Base-by-base conservation (phyloP, 2,113 vertebrate genomes). In the Choloepus hoffmanni region DNA sequence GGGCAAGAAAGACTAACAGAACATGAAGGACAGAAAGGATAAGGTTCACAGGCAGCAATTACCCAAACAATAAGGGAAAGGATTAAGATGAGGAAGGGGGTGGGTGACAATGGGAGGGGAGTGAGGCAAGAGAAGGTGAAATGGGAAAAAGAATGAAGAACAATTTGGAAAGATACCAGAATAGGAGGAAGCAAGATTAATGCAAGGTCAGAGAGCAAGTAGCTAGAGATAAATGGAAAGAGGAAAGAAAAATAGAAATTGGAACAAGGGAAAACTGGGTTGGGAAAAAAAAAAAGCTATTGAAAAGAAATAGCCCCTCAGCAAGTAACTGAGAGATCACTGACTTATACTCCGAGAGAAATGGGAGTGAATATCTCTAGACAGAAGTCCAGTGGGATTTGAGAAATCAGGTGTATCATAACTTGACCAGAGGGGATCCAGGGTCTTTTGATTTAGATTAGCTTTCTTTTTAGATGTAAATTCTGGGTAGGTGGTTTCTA, bases 1-100 rank as follows among this genome's bases (percentile, higher is more conserved):
- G n/a, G 68, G 60, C 89, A 97, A 88, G 58, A 89, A 85, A 91
- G 82, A 83, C 82, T 92, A 89, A 94, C 58, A 89, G 67, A 89
- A 70, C n/a, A 1, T 1, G 28, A 79, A 74, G 82, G 68, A 65
- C 30, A 91, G 67, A 76, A 45, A 88, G 53, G 58, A 68, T 92
- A 65, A 92, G 24, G 18, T 45, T 16, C 15, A 1, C 3, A 33
- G 33, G 3, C 5, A 5, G 62, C 73, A 78, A 48, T 33, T 48
- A 36, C 77, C 85, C 53, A 67, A 93, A 92, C n/a, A 91, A 82
- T n/a, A 70, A 36, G 45, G 48, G 21, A 58, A 55, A 48, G 40
- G 58, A 70, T 81, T 68, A 33, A 84, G 53, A 63, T 3, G 78
- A 40, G n/a, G 50, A 73, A 87, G 55, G 26, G 70, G 36, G 10